Base-by-base conservation (phyloP, 2,113 vertebrate genomes). In the Toxotes jaculatrix region DNA sequence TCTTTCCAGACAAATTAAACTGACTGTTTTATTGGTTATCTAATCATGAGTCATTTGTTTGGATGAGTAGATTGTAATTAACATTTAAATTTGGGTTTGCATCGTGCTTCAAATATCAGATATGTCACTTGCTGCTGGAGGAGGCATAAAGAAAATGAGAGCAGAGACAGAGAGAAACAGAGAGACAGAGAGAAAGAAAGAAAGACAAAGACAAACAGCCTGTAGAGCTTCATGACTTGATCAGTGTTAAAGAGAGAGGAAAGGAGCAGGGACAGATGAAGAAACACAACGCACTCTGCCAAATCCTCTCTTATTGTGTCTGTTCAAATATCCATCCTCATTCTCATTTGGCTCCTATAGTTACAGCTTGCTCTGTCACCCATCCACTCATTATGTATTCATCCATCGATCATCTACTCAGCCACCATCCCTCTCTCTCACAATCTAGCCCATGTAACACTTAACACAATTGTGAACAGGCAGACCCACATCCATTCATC, bases 251-350 rank as follows among this genome's bases (percentile, higher is more conserved):
- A 27, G 87, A 79, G n/a, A 80, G 80, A 79, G 55, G 74, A 85
- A 72, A 53, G 64, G 7, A 85, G 74, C 19, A 59, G 73, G 72
- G 84, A 87, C 91, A 93, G 90, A 93, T 92, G 93, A 91, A 92
- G 82, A 84, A 74, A 74, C 77, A 55, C 74, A 31, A 68, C 7
- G 42, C 63, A 79, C 65, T 8, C 80, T 87, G 86, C 82, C 90
- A 92, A 84, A 86, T 80, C 78, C 76, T 84, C 66, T 84, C 79
- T 87, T 80, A 65, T 76, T 42, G 75, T 83, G 74, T 87, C 85
- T 67, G 80, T 83, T 75, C 87, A 89, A 88, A 83, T 80, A 84
- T 84, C 76, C 75, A 63, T 43, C 87, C 62, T 47, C 73, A 70
- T 78, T 67, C 76, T 82, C 83, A 76, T 85, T 62, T 66, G 75